Evolutionary conservation across 2,797 vertebrate genomes (phyloP).

Genomic region (Pangasius macronema): DNA sequence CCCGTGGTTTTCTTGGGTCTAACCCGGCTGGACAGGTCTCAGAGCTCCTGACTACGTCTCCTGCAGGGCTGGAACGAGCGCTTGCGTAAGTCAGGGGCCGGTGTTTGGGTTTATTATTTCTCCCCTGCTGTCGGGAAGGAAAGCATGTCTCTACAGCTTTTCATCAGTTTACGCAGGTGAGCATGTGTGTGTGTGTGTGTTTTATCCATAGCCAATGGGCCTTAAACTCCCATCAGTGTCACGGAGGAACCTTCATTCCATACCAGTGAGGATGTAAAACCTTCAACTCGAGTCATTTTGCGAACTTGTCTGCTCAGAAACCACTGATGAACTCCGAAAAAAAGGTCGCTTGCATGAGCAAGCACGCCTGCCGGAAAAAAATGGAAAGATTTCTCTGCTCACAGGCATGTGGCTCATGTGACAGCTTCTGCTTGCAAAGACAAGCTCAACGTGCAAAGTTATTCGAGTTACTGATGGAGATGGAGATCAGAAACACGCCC

Average conservation of each 20-base stretch:
- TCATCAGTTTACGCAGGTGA: conserved; percentile 2
- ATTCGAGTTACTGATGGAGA: background rate
- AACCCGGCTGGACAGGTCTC: conserved; percentile 16
- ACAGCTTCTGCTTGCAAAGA: conserved; percentile 14
- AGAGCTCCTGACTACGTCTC: conserved; percentile 15
- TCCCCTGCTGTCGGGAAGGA: conserved; percentile 26
- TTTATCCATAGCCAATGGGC: background rate
- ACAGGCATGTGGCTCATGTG: conserved; percentile 10
- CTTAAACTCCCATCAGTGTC: background rate
- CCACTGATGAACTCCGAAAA: background rate
- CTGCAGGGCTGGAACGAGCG: conserved; percentile 38
- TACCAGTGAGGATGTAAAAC: background rate
- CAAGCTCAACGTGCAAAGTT: background rate
- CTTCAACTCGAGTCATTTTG: background rate
- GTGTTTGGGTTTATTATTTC: conserved; percentile 43
- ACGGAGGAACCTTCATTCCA: background rate
- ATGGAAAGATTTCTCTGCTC: background rate
- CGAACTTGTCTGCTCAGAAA: background rate
- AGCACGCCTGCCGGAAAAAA: background rate
- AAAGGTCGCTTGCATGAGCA: background rate
- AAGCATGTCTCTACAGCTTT: conserved; percentile 48
- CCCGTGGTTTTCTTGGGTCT: background rate
- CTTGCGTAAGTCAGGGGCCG: conserved; percentile 33
- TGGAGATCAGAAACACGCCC: background rate
- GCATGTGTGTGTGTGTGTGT: background rate